Evolutionary conservation across 1,140 invertebrate species (phyloP).

Genomic region (Hermetia illucens): DNA sequence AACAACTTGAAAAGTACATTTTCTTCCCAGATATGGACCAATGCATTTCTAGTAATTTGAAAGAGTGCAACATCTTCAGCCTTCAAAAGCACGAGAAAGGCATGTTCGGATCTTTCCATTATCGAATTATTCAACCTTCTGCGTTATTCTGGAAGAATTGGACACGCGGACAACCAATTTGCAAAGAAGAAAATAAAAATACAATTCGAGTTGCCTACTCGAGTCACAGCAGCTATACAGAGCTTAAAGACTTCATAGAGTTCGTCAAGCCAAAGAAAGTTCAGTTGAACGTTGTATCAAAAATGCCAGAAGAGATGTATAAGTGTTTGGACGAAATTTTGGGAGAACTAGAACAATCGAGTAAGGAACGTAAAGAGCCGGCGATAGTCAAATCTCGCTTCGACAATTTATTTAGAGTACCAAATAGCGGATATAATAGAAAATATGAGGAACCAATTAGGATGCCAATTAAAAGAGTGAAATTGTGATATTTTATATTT

Average conservation of each 20-base stretch:
- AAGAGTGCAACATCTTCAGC: conserved; percentile 17
- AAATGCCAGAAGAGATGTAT: conserved; percentile 12
- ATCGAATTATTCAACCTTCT: conserved; percentile 31
- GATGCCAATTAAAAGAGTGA: no score
- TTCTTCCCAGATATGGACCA: conserved; percentile 26
- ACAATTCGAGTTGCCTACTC: conserved; percentile 43
- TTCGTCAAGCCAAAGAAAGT: conserved; percentile 38
- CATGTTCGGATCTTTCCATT: background rate
- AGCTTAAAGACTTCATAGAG: conserved; percentile 36
- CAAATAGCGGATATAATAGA: no score
- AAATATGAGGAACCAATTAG: no score
- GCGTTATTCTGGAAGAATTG: conserved; percentile 35
- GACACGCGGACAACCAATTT: conserved; percentile 16
- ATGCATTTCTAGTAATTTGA: conserved; percentile 18
- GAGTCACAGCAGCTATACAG: conserved; percentile 43
- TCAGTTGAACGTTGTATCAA: conserved; percentile 33
- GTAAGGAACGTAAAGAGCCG: no score
- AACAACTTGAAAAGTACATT: conserved; percentile 25
- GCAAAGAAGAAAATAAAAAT: conserved; percentile 16
- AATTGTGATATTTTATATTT: no score
- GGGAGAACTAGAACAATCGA: no score
- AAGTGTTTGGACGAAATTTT: conserved; percentile 12
- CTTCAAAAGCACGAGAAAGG: background rate
- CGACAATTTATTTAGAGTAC: no score
- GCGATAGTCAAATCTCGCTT: no score